Percentiles rank a stretch among this genome's conserved stretches.
Evolutionary conservation across 2,888 invertebrate species (phyloP).

Genomic region (Gerris lacustris): DNA sequence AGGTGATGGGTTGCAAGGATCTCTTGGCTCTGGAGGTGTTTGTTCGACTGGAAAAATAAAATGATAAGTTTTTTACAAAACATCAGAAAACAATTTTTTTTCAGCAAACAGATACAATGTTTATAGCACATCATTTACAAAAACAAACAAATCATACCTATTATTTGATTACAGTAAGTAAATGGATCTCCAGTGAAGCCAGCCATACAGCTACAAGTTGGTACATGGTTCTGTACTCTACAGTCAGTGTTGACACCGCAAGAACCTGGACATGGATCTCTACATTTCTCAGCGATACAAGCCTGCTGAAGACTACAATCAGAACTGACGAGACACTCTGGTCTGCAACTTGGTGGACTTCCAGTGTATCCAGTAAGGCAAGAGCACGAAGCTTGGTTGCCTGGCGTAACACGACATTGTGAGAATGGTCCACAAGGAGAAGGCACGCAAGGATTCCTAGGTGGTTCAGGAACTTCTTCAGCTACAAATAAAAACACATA

Average conservation of each 20-base stretch:
- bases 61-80: background rate
- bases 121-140: too few species aligned
- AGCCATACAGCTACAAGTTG: constrained; percentile 62
- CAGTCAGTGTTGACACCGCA: constrained; percentile 72
- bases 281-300: constrained; percentile 67
- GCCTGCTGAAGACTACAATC: constrained; percentile 65
- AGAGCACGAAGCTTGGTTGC: constrained; percentile 55
- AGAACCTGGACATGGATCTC: constrained; percentile 69
- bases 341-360: constrained; percentile 66
- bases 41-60: background rate
- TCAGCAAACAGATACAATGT: too few species aligned
- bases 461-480: constrained; percentile 13
- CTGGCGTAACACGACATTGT: constrained; percentile 49
- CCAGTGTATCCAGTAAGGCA: constrained; percentile 67
- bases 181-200: constrained; percentile 74
- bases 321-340: constrained; percentile 69
- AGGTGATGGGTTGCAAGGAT: constrained; percentile 49
- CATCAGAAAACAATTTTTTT: background rate
- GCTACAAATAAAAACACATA: background rate
- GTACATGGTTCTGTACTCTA: constrained; percentile 63
- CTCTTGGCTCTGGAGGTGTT: constrained; percentile 26
- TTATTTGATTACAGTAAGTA: constrained; percentile 55
- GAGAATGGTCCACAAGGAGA: constrained; percentile 75
- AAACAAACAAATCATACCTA: constrained; percentile 37
- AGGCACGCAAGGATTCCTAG: constrained; percentile 52